Conservation (phyloP, 1,140 invertebrate genomes). For the Drosophila santomea region DNA sequence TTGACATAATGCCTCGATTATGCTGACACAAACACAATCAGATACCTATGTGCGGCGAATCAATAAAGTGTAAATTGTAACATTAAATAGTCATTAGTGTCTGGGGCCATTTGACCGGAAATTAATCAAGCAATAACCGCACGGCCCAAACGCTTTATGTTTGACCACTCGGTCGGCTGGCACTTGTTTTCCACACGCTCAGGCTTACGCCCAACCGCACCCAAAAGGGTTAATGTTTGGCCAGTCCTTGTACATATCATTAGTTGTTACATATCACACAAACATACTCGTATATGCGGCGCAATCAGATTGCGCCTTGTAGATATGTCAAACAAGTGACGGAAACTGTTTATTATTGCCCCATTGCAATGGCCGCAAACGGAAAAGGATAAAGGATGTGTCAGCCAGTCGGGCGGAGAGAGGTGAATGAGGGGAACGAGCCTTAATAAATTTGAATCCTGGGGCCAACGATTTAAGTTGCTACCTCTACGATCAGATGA, state of each 20-base stretch:
- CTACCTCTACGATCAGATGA: slow-evolving; percentile 26
- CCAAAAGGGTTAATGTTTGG: slow-evolving; percentile 72
- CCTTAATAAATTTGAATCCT: slow-evolving; percentile 32
- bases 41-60: slow-evolving; percentile 56
- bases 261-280: slow-evolving; percentile 49
- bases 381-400: slow-evolving; percentile 78
- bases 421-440: neutral
- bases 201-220: neutral
- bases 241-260: slow-evolving; percentile 74
- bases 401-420: slow-evolving; percentile 28
- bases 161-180: slow-evolving; percentile 60
- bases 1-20: slow-evolving; percentile 71
- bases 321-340: slow-evolving; percentile 77
- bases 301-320: slow-evolving; percentile 64
- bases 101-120: slow-evolving; percentile 75
- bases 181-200: slow-evolving; percentile 26
- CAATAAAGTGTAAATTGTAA: slow-evolving; percentile 82
- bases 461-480: slow-evolving; percentile 3
- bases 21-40: slow-evolving; percentile 49
- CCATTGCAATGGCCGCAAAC: slow-evolving; percentile 53
- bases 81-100: slow-evolving; percentile 84
- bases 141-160: slow-evolving; percentile 64
- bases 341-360: slow-evolving; percentile 82
- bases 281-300: slow-evolving; percentile 4
- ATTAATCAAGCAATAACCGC: slow-evolving; percentile 83